These are phyloP conservation scores for Sterna hirundo DNA, from an alignment of 2,113 vertebrate species.

Conservation along the genomic window DNA sequence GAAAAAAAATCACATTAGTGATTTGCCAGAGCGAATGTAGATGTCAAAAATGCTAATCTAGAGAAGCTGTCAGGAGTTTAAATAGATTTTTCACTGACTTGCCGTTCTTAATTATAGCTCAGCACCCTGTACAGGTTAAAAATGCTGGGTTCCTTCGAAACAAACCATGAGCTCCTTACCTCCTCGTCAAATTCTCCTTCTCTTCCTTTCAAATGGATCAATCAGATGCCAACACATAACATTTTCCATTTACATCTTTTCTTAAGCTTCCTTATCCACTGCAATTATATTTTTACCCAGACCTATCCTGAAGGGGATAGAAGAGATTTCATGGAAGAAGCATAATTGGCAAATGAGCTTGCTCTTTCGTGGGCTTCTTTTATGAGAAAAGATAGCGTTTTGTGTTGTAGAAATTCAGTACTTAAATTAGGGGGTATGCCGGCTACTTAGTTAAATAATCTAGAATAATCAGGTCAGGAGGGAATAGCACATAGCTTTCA, in stretches of 20 bases:
- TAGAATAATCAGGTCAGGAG: slow-evolving; percentile 63
- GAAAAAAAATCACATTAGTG: slow-evolving; percentile 44
- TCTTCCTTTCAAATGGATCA: slow-evolving; percentile 63
- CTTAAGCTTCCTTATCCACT: slow-evolving; percentile 46
- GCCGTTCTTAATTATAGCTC: slow-evolving; percentile 69
- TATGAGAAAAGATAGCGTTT: slow-evolving; percentile 28
- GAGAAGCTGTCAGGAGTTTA: slow-evolving; percentile 67
- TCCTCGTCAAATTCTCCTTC: slow-evolving; percentile 54
- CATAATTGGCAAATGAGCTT: slow-evolving; percentile 60
- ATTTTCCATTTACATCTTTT: slow-evolving; percentile 64
- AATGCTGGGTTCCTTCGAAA: slow-evolving; percentile 49
- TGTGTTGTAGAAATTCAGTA: slow-evolving; percentile 26
- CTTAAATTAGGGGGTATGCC: slow-evolving; percentile 49
- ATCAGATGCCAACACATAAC: slow-evolving; percentile 63
- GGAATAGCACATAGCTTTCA: slow-evolving; percentile 25
- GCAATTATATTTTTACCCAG: slow-evolving; percentile 60
- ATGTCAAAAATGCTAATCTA: slow-evolving; percentile 70
- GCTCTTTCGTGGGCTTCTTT: slow-evolving; percentile 18
- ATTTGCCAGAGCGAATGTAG: slow-evolving; percentile 61
- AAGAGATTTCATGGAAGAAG: slow-evolving; percentile 60
- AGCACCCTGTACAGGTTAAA: slow-evolving; percentile 66
- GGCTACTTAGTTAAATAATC: slow-evolving; percentile 68
- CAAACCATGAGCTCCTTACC: slow-evolving; percentile 34
- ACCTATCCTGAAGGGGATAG: slow-evolving; percentile 55
- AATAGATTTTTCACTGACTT: slow-evolving; percentile 69